Base-by-base conservation (phyloP, 2,113 vertebrate species). In the Castor canadensis region DNA sequence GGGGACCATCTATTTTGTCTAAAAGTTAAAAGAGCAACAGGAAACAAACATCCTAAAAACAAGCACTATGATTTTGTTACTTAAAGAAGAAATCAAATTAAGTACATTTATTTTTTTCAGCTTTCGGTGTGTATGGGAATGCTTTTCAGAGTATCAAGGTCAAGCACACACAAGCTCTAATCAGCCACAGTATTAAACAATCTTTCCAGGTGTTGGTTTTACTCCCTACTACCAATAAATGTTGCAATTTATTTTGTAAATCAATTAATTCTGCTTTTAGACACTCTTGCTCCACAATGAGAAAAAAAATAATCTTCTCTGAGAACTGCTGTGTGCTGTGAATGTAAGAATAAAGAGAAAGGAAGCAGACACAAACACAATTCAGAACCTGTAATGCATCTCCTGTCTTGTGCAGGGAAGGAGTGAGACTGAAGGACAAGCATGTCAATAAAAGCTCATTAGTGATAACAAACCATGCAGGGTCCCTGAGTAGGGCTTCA, bases 41-140 rank as follows among this genome's bases (percentile, higher is more conserved):
- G 58, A 97, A 8, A 79, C 56, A 20, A 86, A 58, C 54, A 73
- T 54, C 35, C 47, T 52, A 58, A 58, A 81, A 84, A 85, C 2
- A 69, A 67, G 11, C 16, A 87, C 40, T 30, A 22, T 38, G n/a
- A 93, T 77, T 92, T 86, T 60, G 80, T 96, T 89, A 91, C 89
- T 75, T 96, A 69, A 26, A 89, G 30, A 54, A 81, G 13, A 96
- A 96, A 93, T 72, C 43, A 95, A 86, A 96, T 94, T 67, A 91
- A 95, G 49, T 12, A 9, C 8, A 47, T 28, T 89, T 87, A 72
- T 88, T 94, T 94, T n/a, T 26, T 73, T 93, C 54, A 90, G 76
- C 35, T 66, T 95, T 91, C 95, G 47, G 62, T 72, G 76, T 11
- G 16, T 47, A 24, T 28, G 45, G 58, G 62, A 11, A 6, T 84